Base-by-base conservation (phyloP, 2,888 invertebrate species). In the Xestia rhomboidea region DNA sequence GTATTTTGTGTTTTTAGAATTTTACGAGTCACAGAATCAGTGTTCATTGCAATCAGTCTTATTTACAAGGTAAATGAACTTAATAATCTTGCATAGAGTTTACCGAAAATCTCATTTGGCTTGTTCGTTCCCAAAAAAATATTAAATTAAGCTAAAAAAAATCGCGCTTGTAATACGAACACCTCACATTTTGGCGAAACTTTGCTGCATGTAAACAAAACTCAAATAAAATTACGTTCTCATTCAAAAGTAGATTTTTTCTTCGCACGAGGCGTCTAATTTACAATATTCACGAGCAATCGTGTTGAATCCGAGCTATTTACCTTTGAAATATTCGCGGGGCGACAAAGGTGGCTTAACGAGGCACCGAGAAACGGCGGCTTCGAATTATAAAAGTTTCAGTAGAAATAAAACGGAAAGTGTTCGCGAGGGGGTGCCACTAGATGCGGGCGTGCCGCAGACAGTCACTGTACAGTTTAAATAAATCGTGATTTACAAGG, bases 261-360 rank as follows among this genome's bases (percentile, higher is more conserved):
- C 73, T 71, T 79, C 82, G 74, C 73, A 84, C 79, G 82, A 77
- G 68, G 68, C 73, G 71, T 88, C 84, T 93, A 92, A 93, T 93
- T 93, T 92, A 93, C 92, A 94, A 94, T 93, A 93, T 90, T 93
- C 90, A 93, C 86, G 89, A 89, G 90, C 92, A 92, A 93, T 93
- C 89, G 89, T 81, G 88, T 89, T 91, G 90, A 90, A 92, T 92
- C 90, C 88, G 86, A 90, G 92, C 89, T 92, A 91, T 94, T 93
- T 94, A 92, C 92, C 90, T 92, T 90, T 87, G 90, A 89, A 90
- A 91, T 88, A 87, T 89, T 89, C 87, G 87, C 88, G 87, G 87
- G 84, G 84, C 89, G 89, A 94, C 93, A 94, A 94, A 94, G 93
- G 93, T 93, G 91, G 86, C 93, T 90, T 94, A 94, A 94, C 92